Evolutionary conservation across 2,797 vertebrate species (phyloP), one percentile per base, ranked within the genome.

Genomic region (Myoxocephalus aenaeus): DNA sequence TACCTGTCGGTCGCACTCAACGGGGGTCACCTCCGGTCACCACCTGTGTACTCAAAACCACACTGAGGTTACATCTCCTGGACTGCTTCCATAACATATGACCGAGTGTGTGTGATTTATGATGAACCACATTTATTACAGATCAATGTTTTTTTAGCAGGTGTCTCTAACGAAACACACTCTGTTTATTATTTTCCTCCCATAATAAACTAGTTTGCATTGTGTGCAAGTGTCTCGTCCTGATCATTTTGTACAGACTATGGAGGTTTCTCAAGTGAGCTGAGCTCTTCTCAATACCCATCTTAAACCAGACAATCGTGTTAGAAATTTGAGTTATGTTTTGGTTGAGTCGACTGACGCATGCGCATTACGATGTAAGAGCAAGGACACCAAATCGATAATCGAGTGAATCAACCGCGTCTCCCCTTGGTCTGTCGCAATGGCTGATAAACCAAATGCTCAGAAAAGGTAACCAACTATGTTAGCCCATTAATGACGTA

Each of bases 381-480:
- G 15, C 42, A 20, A 90, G 90, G 85, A 44, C 7, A 65, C 3
- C 4, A 7, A 93, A 90, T 94, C 89, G 85, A 94, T 65, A 0
- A 48, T n/a, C 62, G 92, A 93, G 76, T 44, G 54, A 56, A 1
- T 81, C 65, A n/a, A 32, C 75, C n/a, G 59, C 25, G 51, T 50
- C 79, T 85, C 75, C 70, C 82, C 18, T 18, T 10, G 5, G 69
- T 66, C 48, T 46, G 27, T 76, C 65, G 84, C 73, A 80, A 94
- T 94, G 92, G 83, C 92, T 72, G 93, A 94, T 64, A 94, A 93
- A 93, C 90, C 75, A 86, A 92, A 46, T 68, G 20, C 76, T 0
- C 93, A 92, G 50, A 94, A 93, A 90, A 90, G 92, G 94, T 94
- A 90, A 80, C 7, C 20, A 27, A 7, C 29, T 38, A 20, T 11